Evolutionary conservation across 2,113 vertebrate genomes (phyloP), one percentile per base, ranked within the genome.

Genomic region (Merops nubicus): DNA sequence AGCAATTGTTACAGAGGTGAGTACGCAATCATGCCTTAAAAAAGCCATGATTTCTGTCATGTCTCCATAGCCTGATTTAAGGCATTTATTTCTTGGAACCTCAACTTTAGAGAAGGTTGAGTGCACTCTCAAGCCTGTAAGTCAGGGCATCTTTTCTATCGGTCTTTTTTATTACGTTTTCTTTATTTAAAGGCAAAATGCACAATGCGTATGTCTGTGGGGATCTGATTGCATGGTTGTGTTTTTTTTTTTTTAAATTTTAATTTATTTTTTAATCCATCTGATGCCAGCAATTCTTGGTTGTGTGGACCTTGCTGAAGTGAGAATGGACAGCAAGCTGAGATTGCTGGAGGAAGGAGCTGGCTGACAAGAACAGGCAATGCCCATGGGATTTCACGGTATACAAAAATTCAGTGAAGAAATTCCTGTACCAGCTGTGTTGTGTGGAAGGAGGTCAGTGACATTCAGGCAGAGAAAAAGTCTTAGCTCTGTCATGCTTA

Each of bases 1-100:
- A 64, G 31, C 90, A 90, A 90, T 88, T 95, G 88, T 94, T 94
- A 56, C 8, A 90, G 82, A 77, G 8, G 11, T 72, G 50, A 85
- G 85, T 56, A 48, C 1, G 9, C 38, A 85, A 90, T 97, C 70
- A 69, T 10, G 45, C 36, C 45, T 94, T 88, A 76, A 76, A 93
- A 93, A 53, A 90, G 15, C 7, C 23, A 20, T 93, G 78, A 96
- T 91, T 96, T 96, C 78, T 91, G 43, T 60, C 25, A 54, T 3
- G 3, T 76, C 56, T 82, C 53, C 8, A 6, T 45, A 73, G 74
- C 5, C n/a, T 85, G 74, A 96, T 94, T 88, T 94, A 25, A 88
- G 53, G 40, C 1, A 88, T 90, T 95, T 95, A 76, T 85, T 78
- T 91, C 65, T 43, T 76, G 62, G 90, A 93, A 73, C 50, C n/a